Conservation (phyloP, 2,888 invertebrate genomes). For the Stenurella melanura region DNA sequence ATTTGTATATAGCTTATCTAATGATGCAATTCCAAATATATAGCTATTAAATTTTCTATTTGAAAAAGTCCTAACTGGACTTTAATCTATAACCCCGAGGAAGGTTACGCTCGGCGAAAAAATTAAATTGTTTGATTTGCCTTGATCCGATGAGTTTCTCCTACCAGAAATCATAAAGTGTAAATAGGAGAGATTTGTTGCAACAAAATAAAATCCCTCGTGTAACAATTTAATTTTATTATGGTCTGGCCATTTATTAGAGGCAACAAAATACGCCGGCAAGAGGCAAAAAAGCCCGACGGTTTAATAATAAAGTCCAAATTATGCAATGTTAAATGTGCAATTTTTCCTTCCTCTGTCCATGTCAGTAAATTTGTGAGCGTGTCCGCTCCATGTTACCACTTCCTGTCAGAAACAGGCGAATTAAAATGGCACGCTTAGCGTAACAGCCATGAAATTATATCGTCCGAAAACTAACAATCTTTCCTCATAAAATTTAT, state of each 20-base stretch:
- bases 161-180: no score
- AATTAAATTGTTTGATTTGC: no score
- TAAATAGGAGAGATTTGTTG: neutral
- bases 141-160: no score
- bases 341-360: slow-evolving; percentile 51
- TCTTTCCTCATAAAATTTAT: slow-evolving; percentile 44
- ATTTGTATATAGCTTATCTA: no score
- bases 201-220: neutral
- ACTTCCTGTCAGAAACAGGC: slow-evolving; percentile 67
- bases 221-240: neutral
- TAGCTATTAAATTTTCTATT: no score
- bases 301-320: slow-evolving; percentile 49
- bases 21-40: no score
- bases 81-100: no score
- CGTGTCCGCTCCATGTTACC: slow-evolving; percentile 62
- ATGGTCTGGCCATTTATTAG: neutral
- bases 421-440: slow-evolving; percentile 68
- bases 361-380: slow-evolving; percentile 52
- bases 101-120: no score
- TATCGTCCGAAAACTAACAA: slow-evolving; percentile 68
- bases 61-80: no score
- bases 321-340: slow-evolving; percentile 54
- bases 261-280: neutral
- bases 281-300: neutral
- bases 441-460: slow-evolving; percentile 69